Evolutionary conservation across 2,888 invertebrate genomes (phyloP).

Genomic region (Noctua comes): DNA sequence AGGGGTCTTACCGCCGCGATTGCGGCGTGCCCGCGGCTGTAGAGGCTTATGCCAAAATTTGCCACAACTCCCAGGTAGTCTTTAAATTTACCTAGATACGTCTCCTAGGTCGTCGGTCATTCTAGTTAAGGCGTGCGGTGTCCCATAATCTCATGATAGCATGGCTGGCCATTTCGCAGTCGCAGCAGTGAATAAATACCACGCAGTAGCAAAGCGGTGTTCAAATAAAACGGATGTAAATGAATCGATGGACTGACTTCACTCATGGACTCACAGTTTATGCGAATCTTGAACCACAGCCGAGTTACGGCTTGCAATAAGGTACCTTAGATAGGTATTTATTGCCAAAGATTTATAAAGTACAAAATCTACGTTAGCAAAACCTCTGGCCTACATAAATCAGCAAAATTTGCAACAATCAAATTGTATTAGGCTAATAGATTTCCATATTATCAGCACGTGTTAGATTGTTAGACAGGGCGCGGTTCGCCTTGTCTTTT

Average conservation of each 20-base stretch:
- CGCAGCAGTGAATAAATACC: not conserved
- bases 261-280: not conserved
- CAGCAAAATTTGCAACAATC: slow-evolving; percentile 20
- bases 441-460: slow-evolving; percentile 66
- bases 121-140: not conserved
- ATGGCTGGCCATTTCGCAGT: not conserved
- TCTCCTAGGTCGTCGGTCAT: not conserved
- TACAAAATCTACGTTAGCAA: not conserved
- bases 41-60: no score
- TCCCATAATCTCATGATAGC: not conserved
- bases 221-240: not conserved
- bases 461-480: slow-evolving; percentile 74
- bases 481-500: slow-evolving; percentile 71
- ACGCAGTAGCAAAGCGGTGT: not conserved
- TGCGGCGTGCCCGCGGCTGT: no score
- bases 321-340: not conserved
- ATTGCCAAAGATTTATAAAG: not conserved
- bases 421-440: slow-evolving; percentile 37
- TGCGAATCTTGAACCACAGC: not conserved
- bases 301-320: not conserved
- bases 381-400: slow-evolving; percentile 2
- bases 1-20: no score
- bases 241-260: not conserved
- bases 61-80: not conserved
- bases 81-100: not conserved